Evolutionary conservation across 2,113 vertebrate genomes (phyloP).

Genomic region (Cygnus atratus): DNA sequence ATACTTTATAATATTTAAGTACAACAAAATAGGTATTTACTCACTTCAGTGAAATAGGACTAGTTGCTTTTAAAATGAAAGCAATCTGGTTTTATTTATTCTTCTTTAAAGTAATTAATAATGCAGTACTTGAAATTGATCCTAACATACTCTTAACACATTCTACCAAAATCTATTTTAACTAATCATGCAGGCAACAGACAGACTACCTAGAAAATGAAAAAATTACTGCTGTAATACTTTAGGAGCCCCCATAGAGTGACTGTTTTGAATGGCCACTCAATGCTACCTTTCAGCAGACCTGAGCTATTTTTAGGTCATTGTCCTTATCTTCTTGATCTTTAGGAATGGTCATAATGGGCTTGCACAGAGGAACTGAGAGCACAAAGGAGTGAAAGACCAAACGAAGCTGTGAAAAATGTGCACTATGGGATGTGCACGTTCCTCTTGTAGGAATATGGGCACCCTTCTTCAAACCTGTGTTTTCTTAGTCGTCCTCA

Average conservation of each 20-base stretch:
- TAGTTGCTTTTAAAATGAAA: slow-evolving; percentile 26
- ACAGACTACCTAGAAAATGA: background rate
- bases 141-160: background rate
- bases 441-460: background rate
- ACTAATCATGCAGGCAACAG: background rate
- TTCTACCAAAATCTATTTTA: slow-evolving; percentile 28
- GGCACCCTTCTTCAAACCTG: background rate
- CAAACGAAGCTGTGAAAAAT: background rate
- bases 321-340: background rate
- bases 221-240: background rate
- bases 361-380: background rate
- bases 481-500: background rate
- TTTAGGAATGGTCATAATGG: background rate
- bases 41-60: background rate
- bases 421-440: background rate
- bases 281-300: slow-evolving; percentile 2
- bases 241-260: background rate
- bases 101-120: slow-evolving; percentile 50
- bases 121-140: slow-evolving; percentile 42
- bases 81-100: slow-evolving; percentile 36
- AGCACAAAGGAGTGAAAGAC: background rate
- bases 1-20: slow-evolving; percentile 2
- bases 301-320: background rate
- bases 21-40: slow-evolving; percentile 22
- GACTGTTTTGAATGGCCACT: background rate